Base-by-base conservation (phyloP, 64 coral and sea anemone species). In the Porites australiensis region DNA sequence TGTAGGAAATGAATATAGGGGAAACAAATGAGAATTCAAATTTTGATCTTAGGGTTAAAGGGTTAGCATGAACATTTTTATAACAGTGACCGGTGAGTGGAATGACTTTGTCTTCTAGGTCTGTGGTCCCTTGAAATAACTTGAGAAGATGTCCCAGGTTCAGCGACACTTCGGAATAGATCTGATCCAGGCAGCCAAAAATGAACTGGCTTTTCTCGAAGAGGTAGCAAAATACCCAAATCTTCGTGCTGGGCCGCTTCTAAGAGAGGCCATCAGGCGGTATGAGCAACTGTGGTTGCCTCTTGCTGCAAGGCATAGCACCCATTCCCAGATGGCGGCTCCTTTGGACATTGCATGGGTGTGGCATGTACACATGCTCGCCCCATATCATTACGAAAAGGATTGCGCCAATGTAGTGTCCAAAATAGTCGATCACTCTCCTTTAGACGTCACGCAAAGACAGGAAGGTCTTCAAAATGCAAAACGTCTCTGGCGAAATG, bases 221-320 rank as follows among this genome's bases (percentile, higher is more conserved):
- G 13, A 86, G 5, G 79, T 95, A 3, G 82, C 90, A 15, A 58
- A 79, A 19, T 58, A 91, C 63, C 88, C 82, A 10, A 37, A 50
- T 11, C 55, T 95, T 1, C 71, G 72, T 61, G 46, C 22, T 18
- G 93, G 93, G 8, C 37, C 80, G 12, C 47, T 88, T 48, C 46
- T 90, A 15, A n/a, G 72, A 48, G 91, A 95, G 52, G 93, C 93
- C 69, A 90, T 95, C 16, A 81, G 93, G 49, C 80, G 93, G 18
- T 95, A 95, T 78, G 93, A 95, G 51, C 22, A 48, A 19, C 91
- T 78, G 45, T 95, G 93, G 93, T 60, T 95, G 13, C 93, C 93
- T 45, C 60, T 95, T 37, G 70, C 79, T 8, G 74, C 73, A 5
- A 70, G 20, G 48, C 50, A 84, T 10, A 65, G 4, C 44, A 20